Conservation (phyloP, 2,888 invertebrate genomes). For the Proisotoma minuta region DNA sequence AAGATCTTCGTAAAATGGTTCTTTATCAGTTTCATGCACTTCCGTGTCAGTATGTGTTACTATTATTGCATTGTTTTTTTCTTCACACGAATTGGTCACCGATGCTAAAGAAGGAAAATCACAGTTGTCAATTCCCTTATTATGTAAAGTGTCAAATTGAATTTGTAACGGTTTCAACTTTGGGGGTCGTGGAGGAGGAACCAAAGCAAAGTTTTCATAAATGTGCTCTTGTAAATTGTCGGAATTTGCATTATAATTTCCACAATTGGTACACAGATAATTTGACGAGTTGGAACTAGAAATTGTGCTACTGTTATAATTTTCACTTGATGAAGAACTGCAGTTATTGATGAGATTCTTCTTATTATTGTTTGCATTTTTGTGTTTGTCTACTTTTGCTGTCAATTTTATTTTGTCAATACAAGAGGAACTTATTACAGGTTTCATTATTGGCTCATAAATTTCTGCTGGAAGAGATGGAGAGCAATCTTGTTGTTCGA, state of each 20-base stretch:
- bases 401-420: slow-evolving; percentile 6
- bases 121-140: slow-evolving; percentile 21
- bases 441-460: slow-evolving; percentile 24
- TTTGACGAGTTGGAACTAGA: slow-evolving; percentile 2
- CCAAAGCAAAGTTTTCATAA: background rate
- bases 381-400: background rate
- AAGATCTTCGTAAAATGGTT: slow-evolving; percentile 41
- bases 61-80: too few species aligned
- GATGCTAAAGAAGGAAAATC: too few species aligned
- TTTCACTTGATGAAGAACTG: background rate
- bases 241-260: background rate
- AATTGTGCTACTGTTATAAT: slow-evolving; percentile 14
- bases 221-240: background rate
- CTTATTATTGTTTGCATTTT: background rate
- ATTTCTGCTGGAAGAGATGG: slow-evolving; percentile 20
- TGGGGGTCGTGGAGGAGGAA: background rate
- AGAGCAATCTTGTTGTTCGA: slow-evolving; percentile 21
- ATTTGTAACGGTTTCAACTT: background rate
- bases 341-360: background rate
- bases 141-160: slow-evolving; percentile 3
- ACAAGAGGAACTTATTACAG: background rate
- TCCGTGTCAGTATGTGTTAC: slow-evolving; percentile 15
- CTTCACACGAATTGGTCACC: too few species aligned
- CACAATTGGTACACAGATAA: slow-evolving; percentile 1
- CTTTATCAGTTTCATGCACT: slow-evolving; percentile 26